These are phyloP conservation scores for Falcaria lacertinaria DNA, from an alignment of 2,888 invertebrate species.

Conservation along the genomic window DNA sequence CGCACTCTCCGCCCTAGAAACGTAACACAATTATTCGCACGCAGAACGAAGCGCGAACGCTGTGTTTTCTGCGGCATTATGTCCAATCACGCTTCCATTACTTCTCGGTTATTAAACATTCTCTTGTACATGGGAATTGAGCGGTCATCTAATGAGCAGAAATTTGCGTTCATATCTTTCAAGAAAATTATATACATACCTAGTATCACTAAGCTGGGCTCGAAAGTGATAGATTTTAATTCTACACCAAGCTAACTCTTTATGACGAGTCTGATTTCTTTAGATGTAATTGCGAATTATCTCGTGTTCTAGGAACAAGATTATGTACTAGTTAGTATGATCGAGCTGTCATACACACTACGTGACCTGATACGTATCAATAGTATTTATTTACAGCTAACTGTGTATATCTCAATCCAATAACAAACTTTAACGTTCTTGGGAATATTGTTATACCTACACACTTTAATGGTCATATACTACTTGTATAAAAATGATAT, in stretches of 20 bases:
- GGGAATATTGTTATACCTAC: too few species aligned
- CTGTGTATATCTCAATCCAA: too few species aligned
- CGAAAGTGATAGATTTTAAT: too few species aligned
- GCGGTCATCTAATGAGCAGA: background rate
- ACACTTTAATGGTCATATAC: too few species aligned
- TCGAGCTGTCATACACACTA: background rate
- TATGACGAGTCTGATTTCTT: too few species aligned
- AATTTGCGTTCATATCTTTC: too few species aligned
- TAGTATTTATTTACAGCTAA: background rate
- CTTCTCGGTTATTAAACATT: background rate
- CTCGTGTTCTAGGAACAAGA: background rate
- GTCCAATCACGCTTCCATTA: constrained; percentile 3
- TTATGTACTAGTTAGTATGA: constrained; percentile 1
- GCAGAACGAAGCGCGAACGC: constrained; percentile 48
- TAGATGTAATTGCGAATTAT: background rate
- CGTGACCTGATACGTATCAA: background rate
- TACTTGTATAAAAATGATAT: too few species aligned
- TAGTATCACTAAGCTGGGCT: too few species aligned
- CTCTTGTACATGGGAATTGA: background rate
- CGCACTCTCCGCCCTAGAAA: constrained; percentile 68
- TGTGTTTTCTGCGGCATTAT: constrained; percentile 14
- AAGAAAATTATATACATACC: too few species aligned
- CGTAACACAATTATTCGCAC: constrained; percentile 73
- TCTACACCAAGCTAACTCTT: too few species aligned
- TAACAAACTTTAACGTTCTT: too few species aligned